Base-by-base conservation (phyloP, 2,113 vertebrate species). In the Nyctibius bracteatus region DNA sequence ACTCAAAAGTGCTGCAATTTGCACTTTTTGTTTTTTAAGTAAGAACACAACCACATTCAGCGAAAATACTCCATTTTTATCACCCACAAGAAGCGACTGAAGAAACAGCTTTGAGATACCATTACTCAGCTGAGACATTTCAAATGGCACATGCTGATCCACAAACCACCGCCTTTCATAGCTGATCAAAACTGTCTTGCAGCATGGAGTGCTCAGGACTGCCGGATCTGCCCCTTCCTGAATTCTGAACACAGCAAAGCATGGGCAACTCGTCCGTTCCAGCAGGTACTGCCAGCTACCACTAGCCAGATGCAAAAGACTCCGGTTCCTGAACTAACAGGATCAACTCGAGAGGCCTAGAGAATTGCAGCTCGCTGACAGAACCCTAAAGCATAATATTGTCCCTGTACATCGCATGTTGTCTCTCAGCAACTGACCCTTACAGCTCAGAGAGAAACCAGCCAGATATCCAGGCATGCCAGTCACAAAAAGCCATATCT, bases 321-420 rank as follows among this genome's bases (percentile, higher is more conserved):
- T 14, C 2, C 22, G 16, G 39, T 14, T 80, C 27, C 58, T 28
- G 37, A 73, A 77, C 33, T 28, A 59, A 72, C 10, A 44, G 10
- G 35, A 77, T 37, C 49, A 65, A 8, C 37, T 8, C 27, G n/a
- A 86, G 33, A 91, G 17, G 44, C 41, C 23, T 39, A 47, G 21
- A 63, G 39, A 59, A 52, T 2, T 15, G 33, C 5, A 49, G 46
- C 24, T 0, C 27, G 31, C 54, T 81, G 86, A 44, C 44, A 81
- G 21, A 61, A 68, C 8, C 21, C 39, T 39, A 49, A 30, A 88
- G 57, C 0, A 0, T 44, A 39, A 7, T 5, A 28, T 0, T 5
- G 25, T 33, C 63, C 21, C 74, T 33, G 21, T 58, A 55, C 25
- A 28, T 1, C 35, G 21, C 10, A 62, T 1, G 6, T 1, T 75